Evolutionary conservation across 2,113 vertebrate species (phyloP), one percentile per base, ranked within the genome.

Genomic region (Hippolais icterina): DNA sequence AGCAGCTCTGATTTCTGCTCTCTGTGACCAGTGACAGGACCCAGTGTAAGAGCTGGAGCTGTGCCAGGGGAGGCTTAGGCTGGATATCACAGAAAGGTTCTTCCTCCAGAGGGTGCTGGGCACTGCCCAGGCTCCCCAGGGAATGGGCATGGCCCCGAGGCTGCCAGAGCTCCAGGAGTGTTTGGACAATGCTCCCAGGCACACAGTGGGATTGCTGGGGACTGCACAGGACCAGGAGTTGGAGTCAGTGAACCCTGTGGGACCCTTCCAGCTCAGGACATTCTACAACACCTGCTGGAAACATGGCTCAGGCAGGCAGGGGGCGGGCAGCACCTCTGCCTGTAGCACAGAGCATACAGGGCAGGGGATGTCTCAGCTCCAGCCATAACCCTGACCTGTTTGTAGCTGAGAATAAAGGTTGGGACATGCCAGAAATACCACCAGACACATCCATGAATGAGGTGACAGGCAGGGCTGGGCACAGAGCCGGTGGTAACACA

Each of bases 161-260:
- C 61, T 75, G 53, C 37, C 69, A 68, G 14, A 53, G 46, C 53
- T 75, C 39, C 29, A 60, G n/a, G 9, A 41, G 61, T 0, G 0
- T 22, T 47, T 68, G n/a, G 47, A 41, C 29, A 87, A 0, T 0
- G 0, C 2, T 11, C 3, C 3, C 39, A 75, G 46, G 61, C 13
- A 8, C 33, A 53, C 5, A 2, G 8, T 47, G n/a, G 44, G 39
- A 27, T 27, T 75, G 46, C 1, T 60, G 46, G 42, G 27, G 20
- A 59, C 68, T 68, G 33, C 11, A 23, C 46, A 61, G 28, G 11
- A 6, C 16, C 61, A 75, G 69, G 78, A 35, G n/a, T 3, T n/a
- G 59, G 18, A 49, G 5, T 11, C 22, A 19, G 15, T 20, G 60
- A 75, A 46, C 16, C 16, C 10, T 11, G 11, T 22, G 69, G 15